Percentiles rank a stretch among this genome's conserved stretches.
phyloP scores from a whole-genome alignment of 2,888 invertebrate species.

The Thalpophila matura region DNA sequence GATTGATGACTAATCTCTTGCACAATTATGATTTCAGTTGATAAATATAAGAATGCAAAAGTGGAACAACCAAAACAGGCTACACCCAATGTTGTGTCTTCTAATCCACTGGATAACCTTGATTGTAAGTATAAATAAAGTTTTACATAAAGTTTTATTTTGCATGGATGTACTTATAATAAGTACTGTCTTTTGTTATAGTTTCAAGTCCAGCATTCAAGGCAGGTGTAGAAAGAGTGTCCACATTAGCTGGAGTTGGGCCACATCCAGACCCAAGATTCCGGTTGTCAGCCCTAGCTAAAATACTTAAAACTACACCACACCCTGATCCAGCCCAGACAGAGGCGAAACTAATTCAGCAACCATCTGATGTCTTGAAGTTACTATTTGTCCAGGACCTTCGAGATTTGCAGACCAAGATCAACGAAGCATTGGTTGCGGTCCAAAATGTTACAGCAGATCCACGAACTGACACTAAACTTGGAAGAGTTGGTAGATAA shows the following conservation, averaged over 20 bases:
- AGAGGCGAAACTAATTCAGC: slow-evolving; percentile 78
- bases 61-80: slow-evolving; percentile 91
- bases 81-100: slow-evolving; percentile 94
- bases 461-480: slow-evolving; percentile 98
- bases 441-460: slow-evolving; percentile 98
- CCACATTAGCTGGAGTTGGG: slow-evolving; percentile 90
- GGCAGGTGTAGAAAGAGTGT: slow-evolving; percentile 94
- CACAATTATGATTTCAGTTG: slow-evolving; percentile 87
- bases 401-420: slow-evolving; percentile 96
- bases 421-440: slow-evolving; percentile 98
- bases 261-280: slow-evolving; percentile 85
- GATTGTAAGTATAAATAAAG: slow-evolving; percentile 92
- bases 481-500: slow-evolving; percentile 97
- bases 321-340: slow-evolving; percentile 92
- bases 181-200: slow-evolving; percentile 78
- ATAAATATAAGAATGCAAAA: slow-evolving; percentile 93
- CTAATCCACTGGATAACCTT: slow-evolving; percentile 96
- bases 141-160: not conserved
- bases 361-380: slow-evolving; percentile 93
- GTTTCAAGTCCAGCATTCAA: slow-evolving; percentile 96
- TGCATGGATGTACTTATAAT: not conserved
- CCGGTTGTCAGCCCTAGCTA: slow-evolving; percentile 92
- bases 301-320: slow-evolving; percentile 94
- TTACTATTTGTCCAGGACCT: slow-evolving; percentile 96
- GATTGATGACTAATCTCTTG: slow-evolving; percentile 25